Base-by-base conservation (phyloP, 1,140 invertebrate species). In the Metopolophium dirhodum region DNA sequence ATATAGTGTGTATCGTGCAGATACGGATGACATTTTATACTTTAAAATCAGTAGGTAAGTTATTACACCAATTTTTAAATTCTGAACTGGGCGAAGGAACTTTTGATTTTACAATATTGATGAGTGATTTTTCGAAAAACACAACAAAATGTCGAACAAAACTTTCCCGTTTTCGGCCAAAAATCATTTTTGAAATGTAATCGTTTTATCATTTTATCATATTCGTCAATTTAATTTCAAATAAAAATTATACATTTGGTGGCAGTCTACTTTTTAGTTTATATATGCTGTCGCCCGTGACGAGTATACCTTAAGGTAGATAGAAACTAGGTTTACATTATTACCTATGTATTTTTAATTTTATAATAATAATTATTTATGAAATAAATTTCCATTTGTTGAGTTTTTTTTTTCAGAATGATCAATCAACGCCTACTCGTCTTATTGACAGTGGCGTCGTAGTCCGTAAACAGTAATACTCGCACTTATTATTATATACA, bases 381-480 rank as follows among this genome's bases (percentile, higher is more conserved):
- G 26, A 4, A 30, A 86, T 45, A n/a, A 45, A 86, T 47, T 47
- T 7, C 14, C 49, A n/a, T 49, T 87, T 87, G n/a, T 87, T n/a
- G 47, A 87, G 45, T 47, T 87, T 87, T n/a, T 87, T 87, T 49
- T 22, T n/a, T n/a, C 9, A 87, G 6, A 51, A 49, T 51, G 30
- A 87, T 87, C 47, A 51, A 87, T 87, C 86, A 87, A 87, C 47
- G 30, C 86, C 47, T 35, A 87, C 86, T 87, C 1, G 18, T 87
- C 49, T n/a, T 49, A 87, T 87, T 51, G 86, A 18, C 30, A 87
- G 37, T 85, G 61, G 30, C 61, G 14, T 77, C 61, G 37, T 83
- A 37, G 18, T 37, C 37, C 4, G 77, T 83, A 83, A 2, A 37
- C 22, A 2, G n/a, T 83, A 41, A 37, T 8, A 83, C 14, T 9